Percentiles rank a stretch among this genome's conserved stretches.
Evolutionary conservation across 2,797 vertebrate genomes (phyloP).

Genomic region (Gymnoscopelus braueri): DNA sequence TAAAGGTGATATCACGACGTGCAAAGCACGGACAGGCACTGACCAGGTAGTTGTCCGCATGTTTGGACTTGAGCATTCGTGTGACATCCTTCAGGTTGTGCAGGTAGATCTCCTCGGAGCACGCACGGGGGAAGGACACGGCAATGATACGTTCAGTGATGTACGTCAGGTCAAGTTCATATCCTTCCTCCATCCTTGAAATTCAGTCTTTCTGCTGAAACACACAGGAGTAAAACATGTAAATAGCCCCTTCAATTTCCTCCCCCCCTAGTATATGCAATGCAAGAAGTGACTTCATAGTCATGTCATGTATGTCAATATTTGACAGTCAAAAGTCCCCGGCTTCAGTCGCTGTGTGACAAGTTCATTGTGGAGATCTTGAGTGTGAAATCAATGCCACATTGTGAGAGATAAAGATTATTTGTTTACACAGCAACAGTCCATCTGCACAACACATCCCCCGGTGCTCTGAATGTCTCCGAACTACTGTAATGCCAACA

Average conservation of each 20-base stretch:
- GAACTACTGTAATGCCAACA: slow-evolving; percentile 20
- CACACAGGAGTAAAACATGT: slow-evolving; percentile 8
- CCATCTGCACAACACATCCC: slow-evolving; percentile 6
- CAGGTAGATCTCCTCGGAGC: slow-evolving; percentile 90
- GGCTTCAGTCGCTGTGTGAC: slow-evolving; percentile 49
- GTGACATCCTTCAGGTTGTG: slow-evolving; percentile 93
- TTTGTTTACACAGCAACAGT: slow-evolving; percentile 58
- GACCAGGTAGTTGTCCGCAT: slow-evolving; percentile 97
- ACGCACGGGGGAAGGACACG: slow-evolving; percentile 89
- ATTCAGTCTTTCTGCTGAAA: slow-evolving; percentile 54
- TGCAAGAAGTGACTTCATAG: slow-evolving; percentile 42
- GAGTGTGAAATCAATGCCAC: slow-evolving; percentile 47
- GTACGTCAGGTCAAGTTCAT: slow-evolving; percentile 94
- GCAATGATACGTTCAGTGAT: slow-evolving; percentile 96
- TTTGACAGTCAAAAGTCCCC: slow-evolving; percentile 76
- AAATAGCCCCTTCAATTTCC: slow-evolving; percentile 5
- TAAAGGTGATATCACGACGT: not conserved
- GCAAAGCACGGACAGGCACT: slow-evolving; percentile 43
- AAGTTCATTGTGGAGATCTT: slow-evolving; percentile 35
- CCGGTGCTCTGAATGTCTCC: slow-evolving; percentile 13
- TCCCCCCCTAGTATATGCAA: slow-evolving; percentile 11
- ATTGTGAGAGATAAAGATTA: slow-evolving; percentile 43
- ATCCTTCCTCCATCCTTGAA: slow-evolving; percentile 90
- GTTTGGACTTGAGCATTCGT: slow-evolving; percentile 95
- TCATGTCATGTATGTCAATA: slow-evolving; percentile 58